phyloP scores from a whole-genome alignment of 2,797 vertebrate species.

The Cetoscarus ocellatus region DNA sequence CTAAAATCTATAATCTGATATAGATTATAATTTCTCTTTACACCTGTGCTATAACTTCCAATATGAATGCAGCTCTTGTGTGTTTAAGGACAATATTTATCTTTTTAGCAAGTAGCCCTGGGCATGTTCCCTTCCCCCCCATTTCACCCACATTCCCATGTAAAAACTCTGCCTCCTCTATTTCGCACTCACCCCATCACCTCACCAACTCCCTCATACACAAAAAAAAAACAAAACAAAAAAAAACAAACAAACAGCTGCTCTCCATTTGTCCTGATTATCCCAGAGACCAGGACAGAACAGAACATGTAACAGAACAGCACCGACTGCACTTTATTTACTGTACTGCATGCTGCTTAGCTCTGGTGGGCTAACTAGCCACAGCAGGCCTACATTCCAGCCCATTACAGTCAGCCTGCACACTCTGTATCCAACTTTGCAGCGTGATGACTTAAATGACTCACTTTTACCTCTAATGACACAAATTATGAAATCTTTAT shows the following conservation, averaged over 20 bases:
- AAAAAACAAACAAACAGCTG: conserved; percentile 68
- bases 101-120: conserved; percentile 33
- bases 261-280: conserved; percentile 78
- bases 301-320: conserved; percentile 59
- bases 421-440: conserved; percentile 37
- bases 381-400: conserved; percentile 78
- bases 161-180: conserved; percentile 47
- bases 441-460: conserved; percentile 37
- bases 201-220: conserved; percentile 1
- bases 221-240: conserved; percentile 39
- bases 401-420: conserved; percentile 61
- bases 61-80: neutral
- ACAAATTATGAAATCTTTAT: neutral
- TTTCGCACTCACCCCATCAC: conserved; percentile 31
- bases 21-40: neutral
- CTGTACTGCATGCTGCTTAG: conserved; percentile 64
- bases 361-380: conserved; percentile 73
- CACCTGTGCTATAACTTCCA: conserved; percentile 34
- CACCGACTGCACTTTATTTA: conserved; percentile 66
- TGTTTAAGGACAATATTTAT: conserved; percentile 7
- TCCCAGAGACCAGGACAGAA: conserved; percentile 67
- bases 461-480: conserved; percentile 34
- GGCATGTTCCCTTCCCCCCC: conserved; percentile 68
- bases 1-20: neutral
- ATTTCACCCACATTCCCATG: conserved; percentile 69